Conservation (phyloP, 1,140 invertebrate species). For the Heliconius hewitsoni region DNA sequence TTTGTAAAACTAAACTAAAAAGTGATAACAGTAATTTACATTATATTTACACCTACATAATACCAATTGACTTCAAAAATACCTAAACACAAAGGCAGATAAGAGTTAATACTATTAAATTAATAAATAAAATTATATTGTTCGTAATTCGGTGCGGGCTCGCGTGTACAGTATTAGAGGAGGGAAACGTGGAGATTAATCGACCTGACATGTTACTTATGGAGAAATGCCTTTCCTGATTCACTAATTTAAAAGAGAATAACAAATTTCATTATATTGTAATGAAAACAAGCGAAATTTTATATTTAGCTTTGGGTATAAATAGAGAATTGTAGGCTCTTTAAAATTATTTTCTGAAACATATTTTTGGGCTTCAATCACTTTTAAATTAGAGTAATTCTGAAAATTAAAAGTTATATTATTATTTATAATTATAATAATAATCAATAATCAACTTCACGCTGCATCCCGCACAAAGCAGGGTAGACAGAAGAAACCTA, state of each 20-base stretch:
- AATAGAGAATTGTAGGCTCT: background rate
- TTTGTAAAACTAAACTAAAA: background rate
- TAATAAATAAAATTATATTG: slow-evolving; percentile 54
- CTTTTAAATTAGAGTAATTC: background rate
- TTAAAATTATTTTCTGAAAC: too few species aligned
- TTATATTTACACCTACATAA: background rate
- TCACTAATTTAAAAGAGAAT: slow-evolving; percentile 32
- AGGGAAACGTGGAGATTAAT: slow-evolving; percentile 56
- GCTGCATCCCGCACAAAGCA: too few species aligned
- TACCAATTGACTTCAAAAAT: background rate
- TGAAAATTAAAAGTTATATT: background rate
- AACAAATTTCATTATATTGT: slow-evolving; percentile 33
- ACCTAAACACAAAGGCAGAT: background rate
- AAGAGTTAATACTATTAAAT: slow-evolving; percentile 50
- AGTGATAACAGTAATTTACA: background rate
- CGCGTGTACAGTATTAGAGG: slow-evolving; percentile 67
- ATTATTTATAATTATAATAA: too few species aligned
- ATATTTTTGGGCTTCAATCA: too few species aligned
- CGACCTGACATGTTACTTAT: slow-evolving; percentile 70
- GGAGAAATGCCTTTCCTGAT: slow-evolving; percentile 54
- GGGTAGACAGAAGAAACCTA: too few species aligned
- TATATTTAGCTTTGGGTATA: background rate
- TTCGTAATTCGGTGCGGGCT: slow-evolving; percentile 56
- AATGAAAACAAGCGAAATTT: too few species aligned
- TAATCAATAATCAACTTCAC: too few species aligned